Base-by-base conservation (phyloP, 2,113 vertebrate species). In the Morone saxatilis region DNA sequence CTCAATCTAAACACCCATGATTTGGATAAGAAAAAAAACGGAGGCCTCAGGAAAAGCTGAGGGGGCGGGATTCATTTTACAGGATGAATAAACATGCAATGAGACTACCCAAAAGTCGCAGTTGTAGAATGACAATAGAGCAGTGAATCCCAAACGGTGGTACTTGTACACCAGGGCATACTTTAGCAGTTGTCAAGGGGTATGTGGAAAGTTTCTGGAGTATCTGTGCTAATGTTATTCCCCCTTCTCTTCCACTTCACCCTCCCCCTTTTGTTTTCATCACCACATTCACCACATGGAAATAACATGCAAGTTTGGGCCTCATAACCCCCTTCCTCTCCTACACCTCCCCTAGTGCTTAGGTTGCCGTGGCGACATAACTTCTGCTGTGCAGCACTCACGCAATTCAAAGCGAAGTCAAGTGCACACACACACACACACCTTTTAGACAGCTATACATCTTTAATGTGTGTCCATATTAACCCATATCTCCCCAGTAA, bases 281-380 rank as follows among this genome's bases (percentile, higher is more conserved):
- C 59, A 53, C 19, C 25, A 60, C 22, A 50, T 56, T 43, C 20
- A 36, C 54, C 66, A 48, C 41, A 59, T 76, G 74, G 62, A 79
- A 83, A 84, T 79, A 59, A 65, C 72, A 60, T 67, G 78, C 61
- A 70, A 22, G 78, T 81, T 45, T 47, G 36, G 51, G 9, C 56
- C 76, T 57, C 61, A 22, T 16, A 4, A 5, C 31, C 4, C 9
- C 19, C 20, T 40, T 10, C 17, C 41, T 19, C 47, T 11, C 47
- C 41, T 48, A 13, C 6, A 12, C 48, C 71, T 51, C 71, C 25
- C 13, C 17, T n/a, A 3, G 66, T 25, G 83, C 79, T 63, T 4
- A 0, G 43, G 86, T 92, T 91, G 78, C 89, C 65, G 5, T 86
- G 76, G 86, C 25, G 56, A 91, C 78, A 9, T 48, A 78, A 66